Base-by-base conservation (phyloP, 1,140 invertebrate species). In the Heliothis virescens region DNA sequence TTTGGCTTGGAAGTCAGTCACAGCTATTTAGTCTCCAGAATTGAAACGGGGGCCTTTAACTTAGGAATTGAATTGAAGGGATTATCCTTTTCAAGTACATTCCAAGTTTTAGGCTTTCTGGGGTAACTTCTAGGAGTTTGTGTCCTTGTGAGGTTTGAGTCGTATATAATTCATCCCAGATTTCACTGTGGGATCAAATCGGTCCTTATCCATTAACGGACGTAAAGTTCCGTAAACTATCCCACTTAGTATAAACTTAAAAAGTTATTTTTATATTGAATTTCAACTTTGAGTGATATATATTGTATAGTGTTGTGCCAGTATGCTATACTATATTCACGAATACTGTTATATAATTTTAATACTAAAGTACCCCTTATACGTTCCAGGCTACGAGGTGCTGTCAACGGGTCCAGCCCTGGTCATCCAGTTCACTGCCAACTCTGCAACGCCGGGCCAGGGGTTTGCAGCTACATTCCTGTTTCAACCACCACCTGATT, bases 401-500 rank as follows among this genome's bases (percentile, higher is more conserved):
- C 95, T 98, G 29, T 98, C 97, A 53, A 97, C 97, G 9, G 97
- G 97, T 13, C 95, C 97, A 15, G 96, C 97, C 83, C 95, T 98
- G 26, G 96, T 97, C 83, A 95, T 98, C 60, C 97, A 98, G 90
- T 98, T 98, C 89, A 96, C 97, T 50, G 97, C 97, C 50, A 97
- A 97, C 91, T 97, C 97, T 0, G 97, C 97, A 83, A 96, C 96
- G 85, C 97, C 97, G 1, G 97, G 97, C 1, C 97, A 98, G 86
- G 98, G 98, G 26, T 98, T 98, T 92, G 97, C 97, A 82, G 97
- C 97, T 53, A 97, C 96, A 63, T 98, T 96, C 90, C 96, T 97
- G 85, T 98, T 98, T 88, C 96, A 97, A 80, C 95, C 96, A 16
- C 91, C 96, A 52, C 96, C 96, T 67, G 96, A 97, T 86, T 95